Percentiles rank a stretch among this genome's conserved stretches.
These are phyloP conservation scores for Eupithecia vulgata DNA, from an alignment of 2,888 invertebrate genomes.

Conservation along the genomic window DNA sequence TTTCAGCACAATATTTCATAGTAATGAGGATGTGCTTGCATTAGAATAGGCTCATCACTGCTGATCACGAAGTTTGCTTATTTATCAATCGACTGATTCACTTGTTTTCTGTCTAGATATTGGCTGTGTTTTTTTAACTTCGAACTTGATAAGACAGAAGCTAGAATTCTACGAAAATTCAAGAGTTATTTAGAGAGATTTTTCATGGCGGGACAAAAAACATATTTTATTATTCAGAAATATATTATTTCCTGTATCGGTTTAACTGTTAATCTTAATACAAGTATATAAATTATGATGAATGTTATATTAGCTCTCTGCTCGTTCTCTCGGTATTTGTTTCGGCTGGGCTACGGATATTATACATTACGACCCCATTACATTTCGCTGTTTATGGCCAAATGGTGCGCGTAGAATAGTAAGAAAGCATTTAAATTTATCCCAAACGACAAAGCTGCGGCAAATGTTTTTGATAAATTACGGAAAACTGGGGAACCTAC, in stretches of 20 bases:
- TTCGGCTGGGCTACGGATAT: constrained; percentile 41
- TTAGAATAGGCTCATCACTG: too few relatives aligned
- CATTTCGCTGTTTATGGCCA: constrained; percentile 42
- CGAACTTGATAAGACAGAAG: background rate
- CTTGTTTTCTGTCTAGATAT: background rate
- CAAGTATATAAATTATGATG: constrained; percentile 43
- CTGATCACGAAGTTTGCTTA: background rate
- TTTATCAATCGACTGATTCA: background rate
- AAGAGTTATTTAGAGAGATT: background rate
- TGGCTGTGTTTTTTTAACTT: background rate
- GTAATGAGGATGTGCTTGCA: background rate
- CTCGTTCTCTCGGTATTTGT: constrained; percentile 41
- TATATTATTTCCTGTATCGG: constrained; percentile 33
- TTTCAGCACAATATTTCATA: background rate
- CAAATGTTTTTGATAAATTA: constrained; percentile 9
- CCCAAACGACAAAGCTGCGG: constrained; percentile 13
- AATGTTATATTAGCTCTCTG: constrained; percentile 45
- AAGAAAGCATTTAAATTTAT: constrained; percentile 36
- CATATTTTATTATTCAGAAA: background rate
- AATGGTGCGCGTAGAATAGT: constrained; percentile 40
- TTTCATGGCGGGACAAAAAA: background rate
- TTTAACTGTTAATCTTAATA: constrained; percentile 38
- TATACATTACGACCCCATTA: constrained; percentile 46
- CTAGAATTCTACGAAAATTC: background rate
- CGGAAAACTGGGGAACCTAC: background rate